Evolutionary conservation across 2,797 vertebrate genomes (phyloP).

Genomic region (Sebastes variabilis): DNA sequence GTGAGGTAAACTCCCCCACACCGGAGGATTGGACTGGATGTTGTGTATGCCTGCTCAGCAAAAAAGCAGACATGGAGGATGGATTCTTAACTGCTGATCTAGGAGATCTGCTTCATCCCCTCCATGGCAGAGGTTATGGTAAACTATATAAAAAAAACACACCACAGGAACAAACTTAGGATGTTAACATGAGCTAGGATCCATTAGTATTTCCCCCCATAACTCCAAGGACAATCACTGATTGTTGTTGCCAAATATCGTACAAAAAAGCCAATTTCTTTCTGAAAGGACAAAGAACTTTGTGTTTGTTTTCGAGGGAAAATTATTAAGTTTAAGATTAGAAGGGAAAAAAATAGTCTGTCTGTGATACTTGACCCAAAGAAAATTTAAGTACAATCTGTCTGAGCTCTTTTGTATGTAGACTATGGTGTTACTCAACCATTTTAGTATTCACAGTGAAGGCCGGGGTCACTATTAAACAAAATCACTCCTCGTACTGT

Average conservation of each 20-base stretch:
- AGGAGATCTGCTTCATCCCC: constrained; percentile 30
- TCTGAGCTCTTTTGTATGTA: neutral
- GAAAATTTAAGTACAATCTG: neutral
- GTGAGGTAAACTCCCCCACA: constrained; percentile 20
- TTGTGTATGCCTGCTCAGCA: constrained; percentile 49
- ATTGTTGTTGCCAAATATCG: neutral
- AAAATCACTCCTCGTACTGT: constrained; percentile 44
- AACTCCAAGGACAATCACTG: neutral
- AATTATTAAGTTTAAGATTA: neutral
- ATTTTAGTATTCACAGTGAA: constrained; percentile 42
- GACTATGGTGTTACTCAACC: neutral
- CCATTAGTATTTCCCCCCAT: neutral
- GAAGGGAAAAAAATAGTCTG: neutral
- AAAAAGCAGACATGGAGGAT: constrained; percentile 4
- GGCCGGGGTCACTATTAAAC: constrained; percentile 40
- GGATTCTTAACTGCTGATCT: constrained; percentile 52
- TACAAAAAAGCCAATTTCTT: neutral
- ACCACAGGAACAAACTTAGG: neutral
- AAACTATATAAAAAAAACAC: constrained; percentile 9
- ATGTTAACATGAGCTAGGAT: neutral
- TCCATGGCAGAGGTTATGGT: constrained; percentile 25
- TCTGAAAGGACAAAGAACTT: neutral
- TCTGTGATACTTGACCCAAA: neutral
- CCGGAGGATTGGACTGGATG: constrained; percentile 4
- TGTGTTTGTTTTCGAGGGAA: neutral